Evolutionary conservation across 2,113 vertebrate species (phyloP), one percentile per base, ranked within the genome.

Genomic region (Crocuta crocuta): DNA sequence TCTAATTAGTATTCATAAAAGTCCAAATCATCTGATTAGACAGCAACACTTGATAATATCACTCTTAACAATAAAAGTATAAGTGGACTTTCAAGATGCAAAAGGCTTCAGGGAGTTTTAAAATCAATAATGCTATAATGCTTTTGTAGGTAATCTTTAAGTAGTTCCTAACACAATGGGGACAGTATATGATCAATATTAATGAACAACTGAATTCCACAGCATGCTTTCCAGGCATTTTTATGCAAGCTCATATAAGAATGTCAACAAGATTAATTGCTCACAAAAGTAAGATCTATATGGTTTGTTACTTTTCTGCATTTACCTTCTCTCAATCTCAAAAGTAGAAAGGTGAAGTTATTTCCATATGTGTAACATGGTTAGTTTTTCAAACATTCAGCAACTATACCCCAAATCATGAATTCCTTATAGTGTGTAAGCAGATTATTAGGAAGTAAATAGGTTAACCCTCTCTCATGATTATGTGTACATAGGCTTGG

Each of bases 241-340:
- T 98, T 98, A 98, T 98, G 98, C 96, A 98, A 97, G 96, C 84
- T 98, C 91, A 95, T 98, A 97, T 98, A 98, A 99, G 96, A 97
- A 98, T 98, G 98, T 98, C 99, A 99, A 98, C 71, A 98, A 99
- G 99, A 99, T 99, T 98, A 99, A 99, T 98, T 98, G 96, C 96
- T 95, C 96, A 95, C 79, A 98, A 97, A 97, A 98, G 90, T 97
- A 98, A 98, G 98, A 98, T 98, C 97, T 98, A 90, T 98, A 98
- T 71, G 93, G 85, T 98, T 98, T 97, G 71, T 81, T 98, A 63
- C 63, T 98, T 97, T 98, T 98, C 95, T 92, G 74, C 96, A 90
- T 89, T 24, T 58, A 95, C 76, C 81, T 91, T 86, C 93, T 73
- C 93, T 85, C 55, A 96, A 13, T 98, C 73, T n/a, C 74, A 97